Percentiles rank a stretch among this genome's conserved stretches.
phyloP scores from a whole-genome alignment of 2,888 invertebrate genomes.

The Melolontha melolontha region DNA sequence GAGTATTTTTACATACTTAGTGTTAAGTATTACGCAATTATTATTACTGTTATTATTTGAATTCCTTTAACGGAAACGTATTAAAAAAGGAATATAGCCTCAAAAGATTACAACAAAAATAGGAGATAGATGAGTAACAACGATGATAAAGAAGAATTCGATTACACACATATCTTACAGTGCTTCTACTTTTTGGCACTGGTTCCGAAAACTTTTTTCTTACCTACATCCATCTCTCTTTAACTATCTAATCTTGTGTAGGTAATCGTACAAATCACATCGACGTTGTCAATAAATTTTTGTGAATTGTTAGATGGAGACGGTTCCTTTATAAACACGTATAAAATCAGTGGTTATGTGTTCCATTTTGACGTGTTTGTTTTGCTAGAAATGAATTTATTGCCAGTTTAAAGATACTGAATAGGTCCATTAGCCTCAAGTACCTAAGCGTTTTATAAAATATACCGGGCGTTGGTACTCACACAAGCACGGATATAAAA shows the following conservation, averaged over 20 bases:
- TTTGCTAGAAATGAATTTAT: conserved; percentile 39
- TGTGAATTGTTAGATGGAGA: conserved; percentile 21
- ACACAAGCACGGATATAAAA: neutral
- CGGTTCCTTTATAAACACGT: conserved; percentile 29
- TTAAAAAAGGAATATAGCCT: no score
- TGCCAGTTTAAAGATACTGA: conserved; percentile 43
- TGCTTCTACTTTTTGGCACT: no score
- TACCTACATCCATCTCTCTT: neutral
- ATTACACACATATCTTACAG: no score
- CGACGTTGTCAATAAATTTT: conserved; percentile 33
- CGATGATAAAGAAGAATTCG: no score
- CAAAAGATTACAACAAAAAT: no score
- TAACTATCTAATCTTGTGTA: conserved; percentile 8
- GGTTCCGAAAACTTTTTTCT: conserved; percentile 3
- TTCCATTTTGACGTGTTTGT: conserved; percentile 36
- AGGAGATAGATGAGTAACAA: no score
- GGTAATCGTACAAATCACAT: conserved; percentile 39
- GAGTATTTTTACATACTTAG: no score
- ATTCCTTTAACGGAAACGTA: no score
- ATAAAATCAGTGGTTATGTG: conserved; percentile 36
- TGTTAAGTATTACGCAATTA: no score
- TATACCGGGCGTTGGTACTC: conserved; percentile 1
- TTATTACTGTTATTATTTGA: no score
- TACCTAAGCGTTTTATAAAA: conserved; percentile 31
- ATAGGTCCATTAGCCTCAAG: conserved; percentile 45